Evolutionary conservation across 2,113 vertebrate genomes (phyloP), one percentile per base, ranked within the genome.

Genomic region (Microcebus murinus): DNA sequence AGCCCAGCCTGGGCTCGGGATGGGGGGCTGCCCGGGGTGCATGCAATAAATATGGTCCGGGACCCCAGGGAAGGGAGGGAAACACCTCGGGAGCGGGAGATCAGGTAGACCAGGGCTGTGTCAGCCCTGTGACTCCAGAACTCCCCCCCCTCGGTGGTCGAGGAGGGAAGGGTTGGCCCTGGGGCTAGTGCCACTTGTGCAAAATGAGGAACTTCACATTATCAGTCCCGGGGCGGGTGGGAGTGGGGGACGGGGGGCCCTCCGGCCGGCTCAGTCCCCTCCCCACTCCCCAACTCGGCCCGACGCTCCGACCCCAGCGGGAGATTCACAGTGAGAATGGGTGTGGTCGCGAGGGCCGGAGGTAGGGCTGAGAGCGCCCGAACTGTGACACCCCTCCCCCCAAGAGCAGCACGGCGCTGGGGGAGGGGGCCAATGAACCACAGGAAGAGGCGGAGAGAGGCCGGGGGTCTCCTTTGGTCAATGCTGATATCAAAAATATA

Each of bases 161-260:
- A 52, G 87, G 71, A 81, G 61, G 90, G 90, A 82, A 96, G 61
- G 92, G 23, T 95, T 93, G 96, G 95, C 96, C 97, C 96, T 96
- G 96, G 97, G 90, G 97, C 96, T 98, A 97, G 98, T 98, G 98
- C 98, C 97, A 96, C 98, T 98, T 98, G 98, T 98, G 98, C 98
- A 98, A 98, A 98, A 98, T 97, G 98, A 98, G 98, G 97, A 98
- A 98, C 97, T 98, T 98, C 98, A 98, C 97, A 98, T 98, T 98
- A 98, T 98, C 93, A 97, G 98, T 97, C 98, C 98, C 97, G 86
- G 94, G 98, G 95, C 42, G 91, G 95, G 95, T n/a, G 74, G 96
- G 94, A 77, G 96, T 36, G 20, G 94, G 95, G 94, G 95, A 39
- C 14, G 42, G 95, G 92, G 94, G 92, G 91, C 96, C 96, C 95